phyloP scores from a whole-genome alignment of 2,113 vertebrate species.

The Bubo scandiacus region DNA sequence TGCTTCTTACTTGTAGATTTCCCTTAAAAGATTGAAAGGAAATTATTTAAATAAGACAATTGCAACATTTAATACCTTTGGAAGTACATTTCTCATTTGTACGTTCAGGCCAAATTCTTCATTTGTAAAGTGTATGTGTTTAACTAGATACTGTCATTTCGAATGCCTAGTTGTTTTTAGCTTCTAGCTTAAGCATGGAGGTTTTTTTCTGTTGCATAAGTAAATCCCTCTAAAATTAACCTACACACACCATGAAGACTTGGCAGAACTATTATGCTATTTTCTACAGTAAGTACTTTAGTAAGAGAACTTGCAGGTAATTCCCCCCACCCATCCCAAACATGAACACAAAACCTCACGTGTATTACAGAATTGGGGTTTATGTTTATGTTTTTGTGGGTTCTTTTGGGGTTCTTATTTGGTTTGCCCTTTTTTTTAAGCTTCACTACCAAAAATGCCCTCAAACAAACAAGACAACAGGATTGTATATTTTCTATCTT shows the following conservation, averaged over 20 bases:
- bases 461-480: not conserved
- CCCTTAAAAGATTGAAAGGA: not conserved
- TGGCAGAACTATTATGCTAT: not conserved
- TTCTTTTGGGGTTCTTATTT: not conserved
- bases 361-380: not conserved
- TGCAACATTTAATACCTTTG: not conserved
- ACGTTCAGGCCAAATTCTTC: not conserved
- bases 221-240: constrained; percentile 29
- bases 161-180: not conserved
- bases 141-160: not conserved
- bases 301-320: constrained; percentile 6
- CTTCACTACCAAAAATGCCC: not conserved
- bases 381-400: too few species aligned
- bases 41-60: not conserved
- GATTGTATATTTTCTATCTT: not conserved
- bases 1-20: not conserved
- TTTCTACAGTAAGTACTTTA: not conserved
- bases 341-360: not conserved
- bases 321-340: not conserved
- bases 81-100: not conserved
- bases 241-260: not conserved
- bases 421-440: not conserved
- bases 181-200: not conserved
- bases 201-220: not conserved
- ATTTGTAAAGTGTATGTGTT: not conserved